phyloP scores from a whole-genome alignment of 1,140 invertebrate genomes.

The Ptiloglossa arizonensis region DNA sequence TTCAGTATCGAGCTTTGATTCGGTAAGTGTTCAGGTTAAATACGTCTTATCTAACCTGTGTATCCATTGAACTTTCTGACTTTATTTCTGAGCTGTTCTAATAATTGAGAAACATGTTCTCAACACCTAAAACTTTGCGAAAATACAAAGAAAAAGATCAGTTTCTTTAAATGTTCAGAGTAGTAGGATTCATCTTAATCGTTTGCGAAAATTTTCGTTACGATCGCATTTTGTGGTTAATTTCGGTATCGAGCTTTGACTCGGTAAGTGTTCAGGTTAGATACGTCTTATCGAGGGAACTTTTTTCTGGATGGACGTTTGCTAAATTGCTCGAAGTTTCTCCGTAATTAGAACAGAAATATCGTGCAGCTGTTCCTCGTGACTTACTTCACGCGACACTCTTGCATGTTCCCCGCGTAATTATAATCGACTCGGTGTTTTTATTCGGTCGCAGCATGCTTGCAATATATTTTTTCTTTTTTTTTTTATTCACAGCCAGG shows the following conservation, averaged over 20 bases:
- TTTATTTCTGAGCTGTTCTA: no score
- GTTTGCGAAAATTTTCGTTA: no score
- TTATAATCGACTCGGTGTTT: constrained; percentile 7
- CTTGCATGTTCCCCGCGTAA: constrained; percentile 23
- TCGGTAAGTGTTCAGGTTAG: no score
- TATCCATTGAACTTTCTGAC: no score
- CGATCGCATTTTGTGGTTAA: not conserved
- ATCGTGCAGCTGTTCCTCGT: constrained; percentile 32
- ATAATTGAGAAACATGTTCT: no score
- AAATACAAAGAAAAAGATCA: no score
- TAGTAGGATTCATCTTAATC: no score
- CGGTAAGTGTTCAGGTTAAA: not conserved
- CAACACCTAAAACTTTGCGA: no score
- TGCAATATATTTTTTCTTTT: no score
- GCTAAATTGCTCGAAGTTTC: constrained; percentile 20
- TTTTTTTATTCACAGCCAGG: not conserved
- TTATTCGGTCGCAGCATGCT: constrained; percentile 13
- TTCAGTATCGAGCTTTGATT: not conserved
- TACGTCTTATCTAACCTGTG: constrained; percentile 36
- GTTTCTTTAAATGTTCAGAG: no score
- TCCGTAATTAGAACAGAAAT: constrained; percentile 42
- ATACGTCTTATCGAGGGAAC: no score
- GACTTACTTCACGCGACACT: constrained; percentile 38
- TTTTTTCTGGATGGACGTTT: not conserved
- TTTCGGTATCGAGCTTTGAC: no score